Evolutionary conservation across 2,888 invertebrate genomes (phyloP).

Genomic region (Torymus tubicola): DNA sequence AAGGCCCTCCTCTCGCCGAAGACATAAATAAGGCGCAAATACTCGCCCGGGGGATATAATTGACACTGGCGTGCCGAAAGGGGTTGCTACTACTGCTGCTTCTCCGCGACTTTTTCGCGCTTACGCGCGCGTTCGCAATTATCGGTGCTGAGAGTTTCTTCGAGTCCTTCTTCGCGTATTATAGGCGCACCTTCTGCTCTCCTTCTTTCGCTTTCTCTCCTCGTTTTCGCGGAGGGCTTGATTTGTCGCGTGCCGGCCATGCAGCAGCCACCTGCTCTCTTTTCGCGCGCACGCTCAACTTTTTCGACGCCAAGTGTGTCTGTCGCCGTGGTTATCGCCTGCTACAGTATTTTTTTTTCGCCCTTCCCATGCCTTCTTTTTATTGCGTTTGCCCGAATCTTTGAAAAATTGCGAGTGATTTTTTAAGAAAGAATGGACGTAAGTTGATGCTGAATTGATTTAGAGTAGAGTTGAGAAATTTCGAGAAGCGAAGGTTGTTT

Average conservation of each 20-base stretch:
- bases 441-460: too few species aligned
- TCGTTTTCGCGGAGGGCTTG: constrained; percentile 61
- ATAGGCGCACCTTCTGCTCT: not conserved
- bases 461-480: too few species aligned
- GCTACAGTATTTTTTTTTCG: too few species aligned
- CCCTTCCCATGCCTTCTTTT: too few species aligned
- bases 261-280: constrained; percentile 68
- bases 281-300: not conserved
- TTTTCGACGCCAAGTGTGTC: too few species aligned
- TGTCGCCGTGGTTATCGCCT: too few species aligned
- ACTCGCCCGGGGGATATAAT: constrained; percentile 20
- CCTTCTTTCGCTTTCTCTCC: not conserved
- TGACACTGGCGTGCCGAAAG: constrained; percentile 7
- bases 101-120: constrained; percentile 5
- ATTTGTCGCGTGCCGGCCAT: constrained; percentile 74
- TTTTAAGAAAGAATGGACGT: too few species aligned
- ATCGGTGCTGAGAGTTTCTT: not conserved
- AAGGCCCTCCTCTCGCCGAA: constrained; percentile 4
- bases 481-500: too few species aligned
- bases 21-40: constrained; percentile 36
- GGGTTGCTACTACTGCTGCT: constrained; percentile 9
- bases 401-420: too few species aligned
- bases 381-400: too few species aligned
- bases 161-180: constrained; percentile 46
- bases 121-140: constrained; percentile 13